Percentiles rank a stretch among this genome's conserved stretches.
Conservation (phyloP, 2,888 invertebrate genomes). For the Alcis repandata region DNA sequence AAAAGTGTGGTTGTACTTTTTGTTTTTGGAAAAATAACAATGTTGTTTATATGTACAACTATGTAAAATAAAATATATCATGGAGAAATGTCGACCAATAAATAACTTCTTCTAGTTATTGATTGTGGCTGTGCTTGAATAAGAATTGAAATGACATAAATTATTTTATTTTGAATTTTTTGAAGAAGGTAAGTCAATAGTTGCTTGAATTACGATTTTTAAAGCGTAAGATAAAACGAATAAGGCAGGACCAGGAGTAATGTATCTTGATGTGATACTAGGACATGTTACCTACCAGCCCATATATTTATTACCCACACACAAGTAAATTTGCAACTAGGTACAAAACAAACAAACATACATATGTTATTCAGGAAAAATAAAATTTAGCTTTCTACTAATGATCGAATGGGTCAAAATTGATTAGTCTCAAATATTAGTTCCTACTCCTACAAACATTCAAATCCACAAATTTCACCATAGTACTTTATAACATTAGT, state of each 20-base stretch:
- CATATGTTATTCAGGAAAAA: too few species aligned
- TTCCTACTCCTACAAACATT: too few species aligned
- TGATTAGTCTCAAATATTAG: too few species aligned
- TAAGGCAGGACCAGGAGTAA: not conserved
- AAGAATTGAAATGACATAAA: slow-evolving; percentile 33
- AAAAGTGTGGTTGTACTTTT: slow-evolving; percentile 70
- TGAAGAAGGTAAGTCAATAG: slow-evolving; percentile 25
- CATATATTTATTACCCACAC: not conserved
- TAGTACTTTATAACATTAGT: too few species aligned
- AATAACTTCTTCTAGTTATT: slow-evolving; percentile 1
- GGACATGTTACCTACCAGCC: not conserved
- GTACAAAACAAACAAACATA: too few species aligned
- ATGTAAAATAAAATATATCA: slow-evolving; percentile 47
- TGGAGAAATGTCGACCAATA: slow-evolving; percentile 7
- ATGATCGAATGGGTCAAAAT: too few species aligned
- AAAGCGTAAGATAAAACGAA: not conserved
- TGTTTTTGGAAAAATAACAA: slow-evolving; percentile 60
- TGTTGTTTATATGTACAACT: slow-evolving; percentile 71
- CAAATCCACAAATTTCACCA: too few species aligned
- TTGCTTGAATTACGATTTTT: not conserved
- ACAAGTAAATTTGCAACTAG: not conserved
- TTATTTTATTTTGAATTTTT: slow-evolving; percentile 14
- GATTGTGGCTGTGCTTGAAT: slow-evolving; percentile 31
- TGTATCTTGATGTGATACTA: not conserved
- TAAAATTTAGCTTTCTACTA: too few species aligned